phyloP scores from a whole-genome alignment of 2,888 invertebrate species.

The Drosophila affinis region DNA sequence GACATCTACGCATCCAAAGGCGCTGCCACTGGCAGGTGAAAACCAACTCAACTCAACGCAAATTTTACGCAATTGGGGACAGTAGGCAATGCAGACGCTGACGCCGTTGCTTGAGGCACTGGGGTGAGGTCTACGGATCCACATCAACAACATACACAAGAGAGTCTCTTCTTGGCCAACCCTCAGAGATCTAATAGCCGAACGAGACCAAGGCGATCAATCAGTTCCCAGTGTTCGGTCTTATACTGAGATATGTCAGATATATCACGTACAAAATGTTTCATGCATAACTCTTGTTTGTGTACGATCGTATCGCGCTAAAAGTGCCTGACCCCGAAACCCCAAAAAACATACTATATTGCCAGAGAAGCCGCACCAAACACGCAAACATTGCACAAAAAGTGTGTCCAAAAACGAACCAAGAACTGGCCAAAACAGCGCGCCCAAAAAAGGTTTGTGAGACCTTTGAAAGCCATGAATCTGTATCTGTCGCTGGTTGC shows the following conservation, averaged over 20 bases:
- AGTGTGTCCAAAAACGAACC: slow-evolving; percentile 18
- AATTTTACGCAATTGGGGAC: slow-evolving; percentile 64
- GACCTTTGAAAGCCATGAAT: slow-evolving; percentile 28
- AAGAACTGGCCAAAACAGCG: slow-evolving; percentile 26
- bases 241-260: slow-evolving; percentile 21
- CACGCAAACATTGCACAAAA: slow-evolving; percentile 16
- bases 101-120: background rate
- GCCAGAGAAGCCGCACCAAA: slow-evolving; percentile 39
- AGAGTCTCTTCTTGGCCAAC: too few species aligned
- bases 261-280: slow-evolving; percentile 23
- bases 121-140: background rate
- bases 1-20: slow-evolving; percentile 18
- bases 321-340: slow-evolving; percentile 72
- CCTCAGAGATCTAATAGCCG: slow-evolving; percentile 9
- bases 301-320: slow-evolving; percentile 7
- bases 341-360: slow-evolving; percentile 42
- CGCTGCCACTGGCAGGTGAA: slow-evolving; percentile 55
- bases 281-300: background rate
- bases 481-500: background rate
- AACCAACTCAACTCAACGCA: slow-evolving; percentile 58
- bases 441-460: background rate
- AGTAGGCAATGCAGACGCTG: slow-evolving; percentile 27
- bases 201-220: slow-evolving; percentile 27
- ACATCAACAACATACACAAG: slow-evolving; percentile 1
- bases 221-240: slow-evolving; percentile 7